Evolutionary conservation across 2,888 invertebrate species (phyloP), one percentile per base, ranked within the genome.

Genomic region (Papilio elwesi): DNA sequence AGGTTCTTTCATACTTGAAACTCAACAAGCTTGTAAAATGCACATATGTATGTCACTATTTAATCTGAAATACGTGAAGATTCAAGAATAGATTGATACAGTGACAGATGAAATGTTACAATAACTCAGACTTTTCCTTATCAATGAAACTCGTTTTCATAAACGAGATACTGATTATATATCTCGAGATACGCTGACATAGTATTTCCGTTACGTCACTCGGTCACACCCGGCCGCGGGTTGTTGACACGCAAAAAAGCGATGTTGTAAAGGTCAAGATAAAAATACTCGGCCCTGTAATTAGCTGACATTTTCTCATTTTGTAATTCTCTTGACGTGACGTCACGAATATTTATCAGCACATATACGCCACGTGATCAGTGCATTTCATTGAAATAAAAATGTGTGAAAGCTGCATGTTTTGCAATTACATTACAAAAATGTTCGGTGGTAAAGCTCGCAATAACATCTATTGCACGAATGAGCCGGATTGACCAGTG

Each of bases 251-350:
- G 83, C 77, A 82, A 83, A 79, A 75, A 73, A 73, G 72, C 75
- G 59, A 59, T 74, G 76, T 76, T 78, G 73, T 78, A 89, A 89
- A 90, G 87, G 88, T 89, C 86, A 86, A 83, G 81, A 82, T 81
- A 83, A 84, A 71, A 83, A 81, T 80, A 82, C 75, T 74, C 76
- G 74, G 77, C 76, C 74, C 78, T 79, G 80, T 85, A 85, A 86
- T 85, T 87, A 84, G 78, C 78, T 77, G 79, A 80, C 75, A 78
- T 78, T 76, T 79, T 76, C 74, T 62, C 78, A 80, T 81, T 80
- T 82, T 82, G 73, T 68, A 73, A 69, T 64, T 64, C 64, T 67
- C 62, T 62, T 49, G n/a, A 12, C 13, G 55, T 68, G 68, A 68
- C 68, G 73, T 69, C 73, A 59, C 48, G 36, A 49, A 63, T 63